Percentiles rank a stretch among this genome's conserved stretches.
These are phyloP conservation scores for Dascillus cervinus DNA, from an alignment of 2,888 invertebrate genomes.

Conservation along the genomic window DNA sequence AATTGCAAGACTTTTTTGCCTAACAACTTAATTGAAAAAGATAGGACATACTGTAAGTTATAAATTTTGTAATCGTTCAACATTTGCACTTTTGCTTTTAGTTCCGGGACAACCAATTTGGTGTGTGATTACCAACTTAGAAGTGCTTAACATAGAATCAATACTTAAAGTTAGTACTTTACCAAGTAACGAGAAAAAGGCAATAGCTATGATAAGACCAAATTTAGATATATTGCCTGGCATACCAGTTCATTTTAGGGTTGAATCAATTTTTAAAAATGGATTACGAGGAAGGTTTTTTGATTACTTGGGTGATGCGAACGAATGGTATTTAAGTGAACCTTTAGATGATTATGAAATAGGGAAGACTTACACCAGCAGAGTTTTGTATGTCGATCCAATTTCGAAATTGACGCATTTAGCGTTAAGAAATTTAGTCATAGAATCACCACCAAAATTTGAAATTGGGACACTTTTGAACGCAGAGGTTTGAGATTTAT, in stretches of 20 bases:
- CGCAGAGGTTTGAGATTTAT: constrained; percentile 38
- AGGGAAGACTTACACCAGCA: constrained; percentile 49
- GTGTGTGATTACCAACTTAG: constrained; percentile 49
- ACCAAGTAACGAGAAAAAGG: constrained; percentile 32
- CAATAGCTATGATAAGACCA: constrained; percentile 24
- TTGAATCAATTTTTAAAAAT: constrained; percentile 46
- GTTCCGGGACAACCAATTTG: constrained; percentile 53
- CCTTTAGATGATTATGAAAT: constrained; percentile 34
- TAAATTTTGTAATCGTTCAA: not conserved
- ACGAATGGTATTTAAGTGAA: constrained; percentile 44
- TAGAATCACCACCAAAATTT: constrained; percentile 26
- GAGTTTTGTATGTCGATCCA: constrained; percentile 62
- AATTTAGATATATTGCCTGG: constrained; percentile 43
- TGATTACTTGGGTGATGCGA: constrained; percentile 46
- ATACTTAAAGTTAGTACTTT: constrained; percentile 47
- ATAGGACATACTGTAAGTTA: constrained; percentile 37
- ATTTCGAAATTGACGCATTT: constrained; percentile 61
- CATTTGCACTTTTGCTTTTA: constrained; percentile 29
- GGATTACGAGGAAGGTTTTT: constrained; percentile 50
- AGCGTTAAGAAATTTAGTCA: constrained; percentile 42
- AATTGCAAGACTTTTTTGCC: constrained; percentile 67
- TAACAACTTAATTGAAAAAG: constrained; percentile 47
- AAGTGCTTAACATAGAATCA: constrained; percentile 39
- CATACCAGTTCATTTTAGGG: constrained; percentile 46
- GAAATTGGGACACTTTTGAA: constrained; percentile 50